phyloP scores from a whole-genome alignment of 2,113 vertebrate genomes.

The Dolichotis patagonum region DNA sequence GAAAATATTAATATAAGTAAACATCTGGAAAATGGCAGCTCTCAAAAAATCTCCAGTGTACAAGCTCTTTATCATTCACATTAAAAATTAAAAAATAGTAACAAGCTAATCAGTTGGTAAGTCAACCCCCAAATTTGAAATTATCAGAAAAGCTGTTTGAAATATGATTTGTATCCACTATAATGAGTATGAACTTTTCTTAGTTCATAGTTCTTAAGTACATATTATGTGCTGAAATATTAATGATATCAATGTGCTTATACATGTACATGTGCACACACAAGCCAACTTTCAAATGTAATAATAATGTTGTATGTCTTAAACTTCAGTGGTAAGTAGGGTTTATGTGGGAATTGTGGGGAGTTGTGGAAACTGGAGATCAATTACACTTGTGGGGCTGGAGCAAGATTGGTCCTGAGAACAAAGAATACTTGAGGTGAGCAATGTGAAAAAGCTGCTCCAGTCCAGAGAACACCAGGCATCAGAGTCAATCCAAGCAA shows the following conservation, averaged over 20 bases:
- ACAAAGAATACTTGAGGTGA: no score
- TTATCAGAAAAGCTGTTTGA: slow-evolving; percentile 45
- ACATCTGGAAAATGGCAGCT: slow-evolving; percentile 12
- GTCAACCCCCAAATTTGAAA: neutral
- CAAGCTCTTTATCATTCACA: neutral
- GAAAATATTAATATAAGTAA: slow-evolving; percentile 25
- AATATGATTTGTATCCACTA: neutral
- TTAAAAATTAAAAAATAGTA: neutral
- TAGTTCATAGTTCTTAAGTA: neutral
- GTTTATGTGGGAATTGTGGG: neutral
- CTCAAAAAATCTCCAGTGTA: neutral
- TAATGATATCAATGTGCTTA: neutral
- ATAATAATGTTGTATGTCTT: neutral
- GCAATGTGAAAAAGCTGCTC: no score
- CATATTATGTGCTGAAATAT: neutral
- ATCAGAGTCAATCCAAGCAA: no score
- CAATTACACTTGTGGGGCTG: no score
- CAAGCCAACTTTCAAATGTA: neutral
- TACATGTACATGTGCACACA: neutral
- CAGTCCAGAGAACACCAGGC: no score
- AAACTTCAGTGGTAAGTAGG: neutral
- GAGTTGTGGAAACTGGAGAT: no score
- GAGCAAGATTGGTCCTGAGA: no score
- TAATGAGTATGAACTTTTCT: slow-evolving; percentile 30
- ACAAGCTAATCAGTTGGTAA: neutral